Base-by-base conservation (phyloP, 2,888 invertebrate species). In the Limnephilus auricula region DNA sequence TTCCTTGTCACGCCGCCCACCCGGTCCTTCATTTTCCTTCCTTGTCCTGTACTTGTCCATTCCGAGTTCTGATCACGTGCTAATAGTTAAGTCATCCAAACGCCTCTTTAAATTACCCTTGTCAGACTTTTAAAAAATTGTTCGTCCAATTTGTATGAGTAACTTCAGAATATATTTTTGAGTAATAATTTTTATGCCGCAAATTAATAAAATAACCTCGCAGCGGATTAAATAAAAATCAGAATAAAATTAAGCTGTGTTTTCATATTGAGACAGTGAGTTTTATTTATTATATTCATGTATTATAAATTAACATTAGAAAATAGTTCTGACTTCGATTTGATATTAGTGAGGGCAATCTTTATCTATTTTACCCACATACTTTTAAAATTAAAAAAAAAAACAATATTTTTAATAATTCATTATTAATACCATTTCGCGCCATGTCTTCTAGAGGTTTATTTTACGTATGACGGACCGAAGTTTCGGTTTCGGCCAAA, bases 1-100 rank as follows among this genome's bases (percentile, higher is more conserved):
- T 80, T 80, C 15, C 80, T 80, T 32, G 65, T 32, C 80, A 80
- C 5, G 80, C 31, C 80, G 32, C 80, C 84, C 30, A 40, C 84
- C 1, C 83, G 83, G n/a, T 10, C 83, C 25, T 25, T 15, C 83
- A 37, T 37, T 5, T 80, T 15, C 65, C 80, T 80, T 31, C 13
- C 80, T 15, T 65, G 65, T 65, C 32, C 3, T 31, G 31, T 80
- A 0, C 80, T 12, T 80, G 30, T 80, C 80, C 32, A 15, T 80
- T 25, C 65, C 65, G 31, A 31, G 84, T 18, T 31, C 86, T 65
- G 86, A 34, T 86, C 86, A 86, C 86, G 86, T 86, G 31, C 65
- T 86, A 32, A 86, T 86, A 65, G 65, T 86, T 18, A 3, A 31
- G 13, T 32, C 86, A 86, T 80, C 32, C 31, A 15, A 80, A 31